Evolutionary conservation across 2,113 vertebrate species (phyloP).

Genomic region (Dryoscopus gambensis): DNA sequence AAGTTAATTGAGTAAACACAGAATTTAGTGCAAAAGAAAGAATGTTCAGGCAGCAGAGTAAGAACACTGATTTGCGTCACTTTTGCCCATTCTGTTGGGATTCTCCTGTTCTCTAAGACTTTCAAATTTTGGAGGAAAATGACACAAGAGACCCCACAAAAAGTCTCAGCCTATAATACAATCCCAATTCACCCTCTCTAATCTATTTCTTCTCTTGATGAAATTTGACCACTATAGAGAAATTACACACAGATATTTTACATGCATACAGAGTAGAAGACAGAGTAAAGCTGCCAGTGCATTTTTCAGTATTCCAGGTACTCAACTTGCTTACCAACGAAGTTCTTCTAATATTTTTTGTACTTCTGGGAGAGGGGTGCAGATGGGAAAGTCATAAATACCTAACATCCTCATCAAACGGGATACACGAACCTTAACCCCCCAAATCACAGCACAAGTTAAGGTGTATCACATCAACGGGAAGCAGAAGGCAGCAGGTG

Average conservation of each 20-base stretch:
- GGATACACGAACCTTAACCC: not conserved
- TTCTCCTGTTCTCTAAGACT: not conserved
- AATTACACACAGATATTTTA: not conserved
- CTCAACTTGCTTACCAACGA: not conserved
- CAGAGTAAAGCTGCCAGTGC: not conserved
- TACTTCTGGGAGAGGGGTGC: not conserved
- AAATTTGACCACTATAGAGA: not conserved
- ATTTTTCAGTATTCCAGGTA: not conserved
- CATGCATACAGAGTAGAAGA: not conserved
- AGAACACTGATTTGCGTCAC: not conserved
- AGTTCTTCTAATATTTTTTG: not conserved
- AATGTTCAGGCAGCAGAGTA: not conserved
- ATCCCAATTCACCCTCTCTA: not conserved
- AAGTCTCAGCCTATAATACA: not conserved
- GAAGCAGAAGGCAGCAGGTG: not conserved
- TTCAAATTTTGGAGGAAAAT: not conserved
- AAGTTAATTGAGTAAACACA: not conserved
- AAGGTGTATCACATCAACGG: not conserved
- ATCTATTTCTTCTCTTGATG: not conserved
- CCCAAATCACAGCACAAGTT: not conserved
- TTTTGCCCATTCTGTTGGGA: not conserved
- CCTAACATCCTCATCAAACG: not conserved
- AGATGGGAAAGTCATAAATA: not conserved
- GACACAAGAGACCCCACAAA: not conserved
- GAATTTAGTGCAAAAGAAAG: not conserved